Conservation (phyloP, 2,113 vertebrate genomes). For the Gymnarchus niloticus region DNA sequence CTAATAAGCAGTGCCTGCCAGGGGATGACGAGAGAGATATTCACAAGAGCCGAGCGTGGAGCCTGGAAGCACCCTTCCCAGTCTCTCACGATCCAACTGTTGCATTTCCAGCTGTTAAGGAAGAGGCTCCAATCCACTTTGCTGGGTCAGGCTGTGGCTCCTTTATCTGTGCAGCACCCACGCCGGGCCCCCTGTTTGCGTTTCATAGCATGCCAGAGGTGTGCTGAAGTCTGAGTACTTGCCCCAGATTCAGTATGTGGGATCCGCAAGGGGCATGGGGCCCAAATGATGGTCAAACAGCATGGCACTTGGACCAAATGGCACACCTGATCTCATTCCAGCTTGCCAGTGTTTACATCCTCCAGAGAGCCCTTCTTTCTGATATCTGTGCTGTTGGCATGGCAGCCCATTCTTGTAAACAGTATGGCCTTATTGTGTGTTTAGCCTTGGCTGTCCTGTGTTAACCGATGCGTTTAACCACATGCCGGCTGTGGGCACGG, state of each 20-base stretch:
- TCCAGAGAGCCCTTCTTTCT: conserved; percentile 4
- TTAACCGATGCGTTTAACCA: background rate
- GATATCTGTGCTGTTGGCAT: conserved; percentile 9
- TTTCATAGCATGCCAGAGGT: background rate
- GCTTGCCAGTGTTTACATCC: background rate
- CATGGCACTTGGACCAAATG: background rate
- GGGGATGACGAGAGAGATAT: background rate
- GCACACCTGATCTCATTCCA: background rate
- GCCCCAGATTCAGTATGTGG: background rate
- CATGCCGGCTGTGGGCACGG: background rate
- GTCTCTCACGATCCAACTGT: background rate
- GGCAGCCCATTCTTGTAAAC: background rate
- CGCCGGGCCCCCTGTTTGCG: background rate
- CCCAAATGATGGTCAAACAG: background rate
- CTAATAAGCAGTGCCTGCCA: background rate
- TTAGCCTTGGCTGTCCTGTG: background rate
- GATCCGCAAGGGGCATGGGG: background rate
- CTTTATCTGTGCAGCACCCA: background rate
- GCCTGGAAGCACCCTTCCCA: background rate
- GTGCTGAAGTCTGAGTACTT: background rate
- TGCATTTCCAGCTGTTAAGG: too few species aligned
- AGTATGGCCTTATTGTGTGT: background rate
- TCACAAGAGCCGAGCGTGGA: background rate
- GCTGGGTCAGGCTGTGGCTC: background rate
- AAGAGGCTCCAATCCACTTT: too few species aligned